These are phyloP conservation scores for Arrhamphus sclerolepis DNA, from an alignment of 2,797 vertebrate species.

Conservation along the genomic window DNA sequence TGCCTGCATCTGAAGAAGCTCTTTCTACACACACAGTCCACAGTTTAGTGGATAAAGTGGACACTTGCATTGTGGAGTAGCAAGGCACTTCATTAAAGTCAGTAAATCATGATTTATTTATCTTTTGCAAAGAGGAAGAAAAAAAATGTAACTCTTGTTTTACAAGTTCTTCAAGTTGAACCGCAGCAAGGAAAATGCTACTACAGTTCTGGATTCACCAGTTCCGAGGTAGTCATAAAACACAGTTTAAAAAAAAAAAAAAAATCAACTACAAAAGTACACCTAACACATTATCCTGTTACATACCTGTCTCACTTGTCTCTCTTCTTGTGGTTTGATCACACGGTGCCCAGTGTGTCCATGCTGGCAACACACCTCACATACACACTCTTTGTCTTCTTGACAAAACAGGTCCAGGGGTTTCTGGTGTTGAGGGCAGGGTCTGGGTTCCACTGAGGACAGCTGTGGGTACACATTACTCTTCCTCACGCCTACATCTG, in stretches of 20 bases:
- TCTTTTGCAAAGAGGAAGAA: no score
- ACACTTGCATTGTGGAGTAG: not conserved
- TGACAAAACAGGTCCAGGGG: conserved; percentile 78
- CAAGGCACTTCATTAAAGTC: not conserved
- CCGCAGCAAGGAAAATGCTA: conserved; percentile 3
- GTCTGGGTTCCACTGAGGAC: conserved; percentile 45
- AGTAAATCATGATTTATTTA: no score
- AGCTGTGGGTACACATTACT: conserved; percentile 74
- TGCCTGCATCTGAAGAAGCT: conserved; percentile 63
- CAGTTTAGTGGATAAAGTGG: not conserved
- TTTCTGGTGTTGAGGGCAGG: conserved; percentile 70
- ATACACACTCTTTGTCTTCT: conserved; percentile 74
- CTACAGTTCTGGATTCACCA: conserved; percentile 9
- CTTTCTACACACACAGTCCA: conserved; percentile 59
- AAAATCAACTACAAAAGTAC: not conserved
- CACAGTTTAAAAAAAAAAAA: not conserved
- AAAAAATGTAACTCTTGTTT: conserved; percentile 7
- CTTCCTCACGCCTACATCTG: conserved; percentile 28
- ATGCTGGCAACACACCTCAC: conserved; percentile 71
- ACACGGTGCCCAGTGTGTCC: conserved; percentile 78
- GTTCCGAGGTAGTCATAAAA: not conserved
- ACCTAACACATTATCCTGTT: not conserved
- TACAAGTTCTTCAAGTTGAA: conserved; percentile 37
- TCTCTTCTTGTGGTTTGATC: conserved; percentile 67
- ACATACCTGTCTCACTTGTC: conserved; percentile 72